Evolutionary conservation across 2,888 invertebrate species (phyloP), one percentile per base, ranked within the genome.

Genomic region (Drosophila birchii): DNA sequence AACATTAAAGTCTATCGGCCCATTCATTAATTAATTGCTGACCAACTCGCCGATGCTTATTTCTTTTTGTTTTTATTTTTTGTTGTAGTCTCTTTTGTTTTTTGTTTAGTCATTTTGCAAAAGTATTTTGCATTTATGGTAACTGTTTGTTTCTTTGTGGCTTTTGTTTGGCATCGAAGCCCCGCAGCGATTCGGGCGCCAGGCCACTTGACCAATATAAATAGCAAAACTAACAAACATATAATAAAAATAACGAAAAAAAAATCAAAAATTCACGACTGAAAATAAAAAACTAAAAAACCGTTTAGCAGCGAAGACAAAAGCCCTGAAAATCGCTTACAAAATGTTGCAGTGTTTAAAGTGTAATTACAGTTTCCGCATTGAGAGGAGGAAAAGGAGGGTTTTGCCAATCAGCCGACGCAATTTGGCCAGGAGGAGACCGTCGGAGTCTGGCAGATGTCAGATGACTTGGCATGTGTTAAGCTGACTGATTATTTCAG

Each of bases 161-260:
- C 51, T 53, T 53, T 76, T 76, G 56, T 66, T 69, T 76, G 66
- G 47, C 36, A 47, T 61, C 39, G 64, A 47, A 47, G 64, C 72
- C 87, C 85, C 66, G 58, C 71, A 76, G 79, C 71, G 47, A 76
- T 85, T 60, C 44, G 66, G 44, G 63, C 74, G 64, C 64, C 68
- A 64, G 67, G 60, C 60, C 86, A 85, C 88, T 85, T 89, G 89
- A 89, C 85, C 85, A 89, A 85, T 83, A 86, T 86, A 85, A 78
- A 85, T 76, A 82, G 68, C 76, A 67, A 70, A 76, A 43, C 18
- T 36, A 53, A 53, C 36, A 36, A 53, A 53, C 51, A 20, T 36
- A 16, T 23, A 53, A 34, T 53, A 53, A 71, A 74, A 58, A 76
- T n/a, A 77, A 73, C 60, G 34, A 23, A 56, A 49, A 71, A 44